Evolutionary conservation across 53 echinoderm and acorn worm genomes (phyloP), one percentile per base, ranked within the genome.

Genomic region (Stichopus horrens): DNA sequence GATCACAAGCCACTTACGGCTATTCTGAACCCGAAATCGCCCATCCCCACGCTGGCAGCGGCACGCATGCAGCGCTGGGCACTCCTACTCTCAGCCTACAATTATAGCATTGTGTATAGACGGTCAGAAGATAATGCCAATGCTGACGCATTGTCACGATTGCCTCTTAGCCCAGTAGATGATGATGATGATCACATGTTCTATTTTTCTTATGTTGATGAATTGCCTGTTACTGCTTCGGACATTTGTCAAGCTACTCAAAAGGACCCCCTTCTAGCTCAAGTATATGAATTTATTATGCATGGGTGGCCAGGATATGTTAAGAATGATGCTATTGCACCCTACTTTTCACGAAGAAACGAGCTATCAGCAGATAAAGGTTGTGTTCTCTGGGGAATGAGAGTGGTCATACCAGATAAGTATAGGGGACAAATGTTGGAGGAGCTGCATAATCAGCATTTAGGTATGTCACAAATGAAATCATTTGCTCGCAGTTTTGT

Each of bases 11-110:
- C 86, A 8, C 74, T 91, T 18, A 86, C 74, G 11, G 74, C 88
- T 23, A 93, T 93, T 23, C 57, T 93, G 10, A 68, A 86, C 59
- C 93, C n/a, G n/a, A n/a, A n/a, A n/a, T n/a, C n/a, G n/a, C n/a
- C 91, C 19, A 74, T 93, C 37, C 91, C 93, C 14, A 74, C 86
- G 0, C 57, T 93, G 57, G 88, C 93, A 7, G 91, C 93, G 18
- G 71, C 73, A 51, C 7, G 73, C 7, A 86, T 73, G 86, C 74
- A 74, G 67, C 73, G 89, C 51, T 90, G 89, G 57, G 88, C 91
- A 8, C 52, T 93, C 18, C 67, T 91, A 20, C 76, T 93, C 22
- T 92, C 92, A 20, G 90, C 83, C 11, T 90, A 93, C 55, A 77
- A 60, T 18, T 91, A 91, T 55, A 79, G 86, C 4, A 93, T 93